Conservation (phyloP, 2,113 vertebrate genomes). For the Paracanthobrama guichenoti region DNA sequence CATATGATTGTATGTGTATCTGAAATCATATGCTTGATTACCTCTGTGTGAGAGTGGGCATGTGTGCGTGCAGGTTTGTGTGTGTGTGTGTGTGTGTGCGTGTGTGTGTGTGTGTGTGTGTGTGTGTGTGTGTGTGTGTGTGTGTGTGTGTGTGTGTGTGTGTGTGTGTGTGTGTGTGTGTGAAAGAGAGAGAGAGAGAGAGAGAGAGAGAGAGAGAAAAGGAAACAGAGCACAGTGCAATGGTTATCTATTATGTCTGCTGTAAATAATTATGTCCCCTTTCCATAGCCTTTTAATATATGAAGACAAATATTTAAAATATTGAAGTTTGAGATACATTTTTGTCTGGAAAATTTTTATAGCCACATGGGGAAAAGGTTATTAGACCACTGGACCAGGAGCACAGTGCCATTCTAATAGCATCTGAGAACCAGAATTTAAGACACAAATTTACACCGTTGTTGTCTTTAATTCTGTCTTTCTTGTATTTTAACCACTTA, state of each 20-base stretch:
- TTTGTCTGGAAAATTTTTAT: constrained; percentile 67
- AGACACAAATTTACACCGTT: constrained; percentile 41
- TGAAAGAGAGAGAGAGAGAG: too few relatives aligned
- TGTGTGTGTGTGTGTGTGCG: constrained; percentile 54
- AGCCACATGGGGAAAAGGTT: constrained; percentile 32
- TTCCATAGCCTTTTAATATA: constrained; percentile 76
- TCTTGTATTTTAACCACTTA: constrained; percentile 53
- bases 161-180: constrained; percentile 30
- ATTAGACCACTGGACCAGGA: constrained; percentile 38
- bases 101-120: constrained; percentile 29
- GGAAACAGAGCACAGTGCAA: constrained; percentile 64
- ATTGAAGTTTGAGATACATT: constrained; percentile 71
- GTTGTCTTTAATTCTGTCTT: constrained; percentile 59
- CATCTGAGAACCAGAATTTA: constrained; percentile 43
- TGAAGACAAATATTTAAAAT: constrained; percentile 57
- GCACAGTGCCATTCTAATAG: constrained; percentile 45
- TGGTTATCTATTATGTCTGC: constrained; percentile 64
- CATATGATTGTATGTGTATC: constrained; percentile 69
- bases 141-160: constrained; percentile 54
- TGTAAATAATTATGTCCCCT: constrained; percentile 74
- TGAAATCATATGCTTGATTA: constrained; percentile 79
- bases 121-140: constrained; percentile 35
- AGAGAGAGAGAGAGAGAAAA: not conserved
- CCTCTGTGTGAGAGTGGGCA: constrained; percentile 64
- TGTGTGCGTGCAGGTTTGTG: constrained; percentile 44